phyloP scores from a whole-genome alignment of 2,888 invertebrate species.

The Tortrix viridana region DNA sequence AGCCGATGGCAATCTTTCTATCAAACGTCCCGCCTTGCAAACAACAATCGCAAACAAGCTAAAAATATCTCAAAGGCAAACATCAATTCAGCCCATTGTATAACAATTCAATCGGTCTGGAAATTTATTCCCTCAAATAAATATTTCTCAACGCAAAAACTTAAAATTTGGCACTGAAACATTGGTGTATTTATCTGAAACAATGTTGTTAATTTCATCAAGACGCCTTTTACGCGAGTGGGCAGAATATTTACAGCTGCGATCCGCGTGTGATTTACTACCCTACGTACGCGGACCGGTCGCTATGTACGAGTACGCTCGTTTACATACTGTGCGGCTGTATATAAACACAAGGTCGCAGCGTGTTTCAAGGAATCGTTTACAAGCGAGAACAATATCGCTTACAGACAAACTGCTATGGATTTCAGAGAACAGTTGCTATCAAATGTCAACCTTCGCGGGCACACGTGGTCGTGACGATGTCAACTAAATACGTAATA shows the following conservation, averaged over 20 bases:
- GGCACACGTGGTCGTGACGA: constrained; percentile 27
- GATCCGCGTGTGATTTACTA: constrained; percentile 64
- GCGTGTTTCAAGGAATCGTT: constrained; percentile 53
- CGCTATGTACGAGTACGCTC: constrained; percentile 29
- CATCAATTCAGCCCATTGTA: too few relatives aligned
- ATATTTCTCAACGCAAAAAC: constrained; percentile 8
- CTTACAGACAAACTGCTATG: constrained; percentile 34
- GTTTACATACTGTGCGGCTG: constrained; percentile 30
- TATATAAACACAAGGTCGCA: constrained; percentile 62
- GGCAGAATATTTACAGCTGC: constrained; percentile 69
- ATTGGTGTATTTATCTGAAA: constrained; percentile 53
- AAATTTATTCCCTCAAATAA: neutral
- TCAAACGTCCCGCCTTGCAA: constrained; percentile 8
- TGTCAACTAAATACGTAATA: constrained; percentile 23
- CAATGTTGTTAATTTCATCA: constrained; percentile 60
- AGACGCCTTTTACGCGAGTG: constrained; percentile 60
- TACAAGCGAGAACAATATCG: constrained; percentile 37
- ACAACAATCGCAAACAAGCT: neutral
- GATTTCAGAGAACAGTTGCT: constrained; percentile 37
- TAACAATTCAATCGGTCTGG: too few relatives aligned
- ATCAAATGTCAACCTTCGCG: constrained; percentile 37
- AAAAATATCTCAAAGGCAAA: too few relatives aligned
- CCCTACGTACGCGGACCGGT: constrained; percentile 28
- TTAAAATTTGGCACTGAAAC: constrained; percentile 57
- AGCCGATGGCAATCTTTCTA: neutral